Evolutionary conservation across 1,140 invertebrate species (phyloP).

Genomic region (Plutomurus gul): DNA sequence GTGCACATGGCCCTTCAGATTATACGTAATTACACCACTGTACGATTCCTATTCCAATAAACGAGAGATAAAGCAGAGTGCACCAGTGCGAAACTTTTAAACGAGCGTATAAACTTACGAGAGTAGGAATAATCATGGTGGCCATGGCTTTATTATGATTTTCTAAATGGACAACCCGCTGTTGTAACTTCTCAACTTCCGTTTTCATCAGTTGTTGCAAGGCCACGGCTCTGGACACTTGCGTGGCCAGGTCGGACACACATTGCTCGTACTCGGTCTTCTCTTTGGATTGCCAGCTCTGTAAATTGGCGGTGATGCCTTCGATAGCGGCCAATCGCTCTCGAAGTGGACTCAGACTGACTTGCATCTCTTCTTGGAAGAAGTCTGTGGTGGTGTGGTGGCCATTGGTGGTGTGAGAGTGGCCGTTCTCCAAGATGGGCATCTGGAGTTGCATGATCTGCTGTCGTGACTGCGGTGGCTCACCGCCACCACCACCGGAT

Average conservation of each 20-base stretch:
- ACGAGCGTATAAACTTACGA: constrained; percentile 38
- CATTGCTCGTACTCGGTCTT: constrained; percentile 48
- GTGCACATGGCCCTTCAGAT: too few species aligned
- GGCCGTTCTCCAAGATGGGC: constrained; percentile 16
- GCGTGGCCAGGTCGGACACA: constrained; percentile 44
- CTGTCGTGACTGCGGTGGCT: not conserved
- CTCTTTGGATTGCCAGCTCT: constrained; percentile 37
- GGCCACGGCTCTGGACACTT: constrained; percentile 45
- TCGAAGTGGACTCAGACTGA: constrained; percentile 40
- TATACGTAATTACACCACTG: too few species aligned
- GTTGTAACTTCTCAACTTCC: constrained; percentile 51
- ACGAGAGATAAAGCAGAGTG: too few species aligned
- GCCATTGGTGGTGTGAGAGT: not conserved
- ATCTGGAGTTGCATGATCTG: not conserved
- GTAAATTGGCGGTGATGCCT: constrained; percentile 41
- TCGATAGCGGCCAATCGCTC: constrained; percentile 48
- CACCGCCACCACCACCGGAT: constrained; percentile 1
- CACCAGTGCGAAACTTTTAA: too few species aligned
- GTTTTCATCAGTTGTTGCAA: constrained; percentile 50
- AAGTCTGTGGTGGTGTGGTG: not conserved
- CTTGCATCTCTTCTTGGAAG: constrained; percentile 34
- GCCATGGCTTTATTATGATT: constrained; percentile 53
- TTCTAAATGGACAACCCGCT: constrained; percentile 48
- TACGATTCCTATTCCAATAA: too few species aligned
- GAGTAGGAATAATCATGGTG: constrained; percentile 52